Conservation (phyloP, 2,797 vertebrate genomes). For the Chelon auratus region DNA sequence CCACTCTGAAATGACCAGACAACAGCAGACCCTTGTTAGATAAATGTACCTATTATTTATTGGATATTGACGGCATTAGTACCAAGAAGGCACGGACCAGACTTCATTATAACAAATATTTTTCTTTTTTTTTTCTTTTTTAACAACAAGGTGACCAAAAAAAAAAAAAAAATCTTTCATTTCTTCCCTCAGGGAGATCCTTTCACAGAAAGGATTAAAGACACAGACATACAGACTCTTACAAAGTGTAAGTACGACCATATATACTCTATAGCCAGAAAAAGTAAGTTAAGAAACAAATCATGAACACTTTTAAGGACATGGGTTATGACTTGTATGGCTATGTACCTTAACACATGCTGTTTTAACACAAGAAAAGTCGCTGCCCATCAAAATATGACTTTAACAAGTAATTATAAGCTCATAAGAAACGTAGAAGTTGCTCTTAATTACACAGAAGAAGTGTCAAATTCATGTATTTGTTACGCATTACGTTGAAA, state of each 20-base stretch:
- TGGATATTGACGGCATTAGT: slow-evolving; percentile 86
- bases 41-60: slow-evolving; percentile 92
- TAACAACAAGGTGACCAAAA: slow-evolving; percentile 71
- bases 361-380: slow-evolving; percentile 62
- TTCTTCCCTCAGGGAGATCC: slow-evolving; percentile 83
- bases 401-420: slow-evolving; percentile 52
- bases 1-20: slow-evolving; percentile 23
- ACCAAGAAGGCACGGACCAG: slow-evolving; percentile 89
- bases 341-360: slow-evolving; percentile 75
- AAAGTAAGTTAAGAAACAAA: slow-evolving; percentile 39
- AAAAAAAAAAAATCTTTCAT: background rate
- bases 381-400: slow-evolving; percentile 62
- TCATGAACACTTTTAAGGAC: slow-evolving; percentile 54
- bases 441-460: slow-evolving; percentile 59
- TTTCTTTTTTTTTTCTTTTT: slow-evolving; percentile 34
- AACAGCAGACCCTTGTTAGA: slow-evolving; percentile 75
- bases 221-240: slow-evolving; percentile 73
- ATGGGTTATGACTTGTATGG: slow-evolving; percentile 74
- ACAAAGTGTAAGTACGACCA: slow-evolving; percentile 64
- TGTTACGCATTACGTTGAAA: slow-evolving; percentile 35
- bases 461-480: slow-evolving; percentile 59
- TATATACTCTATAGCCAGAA: slow-evolving; percentile 48
- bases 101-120: slow-evolving; percentile 85
- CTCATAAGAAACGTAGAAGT: slow-evolving; percentile 60
- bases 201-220: slow-evolving; percentile 97